phyloP scores from a whole-genome alignment of 2,888 invertebrate genomes.

The Boloria selene region DNA sequence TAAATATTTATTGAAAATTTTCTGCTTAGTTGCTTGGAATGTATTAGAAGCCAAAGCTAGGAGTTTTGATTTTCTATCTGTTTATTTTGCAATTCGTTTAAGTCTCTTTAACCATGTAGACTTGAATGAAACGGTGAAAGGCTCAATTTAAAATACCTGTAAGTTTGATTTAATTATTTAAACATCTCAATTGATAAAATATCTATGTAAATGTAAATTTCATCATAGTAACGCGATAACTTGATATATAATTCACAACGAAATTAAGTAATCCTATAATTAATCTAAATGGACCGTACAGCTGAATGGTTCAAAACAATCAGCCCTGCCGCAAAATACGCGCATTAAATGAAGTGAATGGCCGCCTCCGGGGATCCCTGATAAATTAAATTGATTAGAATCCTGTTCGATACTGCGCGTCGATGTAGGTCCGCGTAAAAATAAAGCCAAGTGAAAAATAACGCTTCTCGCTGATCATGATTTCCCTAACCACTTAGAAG shows the following conservation, averaged over 20 bases:
- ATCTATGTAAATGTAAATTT: conserved; percentile 24
- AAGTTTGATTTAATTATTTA: too few species aligned
- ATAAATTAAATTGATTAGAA: conserved; percentile 83
- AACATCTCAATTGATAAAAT: too few species aligned
- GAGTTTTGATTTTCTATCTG: too few species aligned
- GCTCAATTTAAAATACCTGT: too few species aligned
- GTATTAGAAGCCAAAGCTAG: too few species aligned
- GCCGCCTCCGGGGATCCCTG: conserved; percentile 80
- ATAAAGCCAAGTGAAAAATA: conserved; percentile 78
- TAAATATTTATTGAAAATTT: too few species aligned
- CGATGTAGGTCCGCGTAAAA: conserved; percentile 74
- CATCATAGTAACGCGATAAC: conserved; percentile 47
- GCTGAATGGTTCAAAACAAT: conserved; percentile 82
- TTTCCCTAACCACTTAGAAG: conserved; percentile 40
- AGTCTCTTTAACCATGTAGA: too few species aligned
- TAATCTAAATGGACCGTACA: conserved; percentile 83
- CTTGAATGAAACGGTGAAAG: too few species aligned
- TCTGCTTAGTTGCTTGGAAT: too few species aligned
- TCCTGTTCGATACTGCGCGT: conserved; percentile 75
- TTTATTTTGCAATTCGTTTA: too few species aligned
- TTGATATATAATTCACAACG: conserved; percentile 67
- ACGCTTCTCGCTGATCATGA: conserved; percentile 57
- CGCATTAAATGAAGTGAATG: conserved; percentile 83
- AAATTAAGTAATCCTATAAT: conserved; percentile 83
- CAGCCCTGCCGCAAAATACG: conserved; percentile 81